Base-by-base conservation (phyloP, 2,797 vertebrate genomes). In the Nyctalus aviator region DNA sequence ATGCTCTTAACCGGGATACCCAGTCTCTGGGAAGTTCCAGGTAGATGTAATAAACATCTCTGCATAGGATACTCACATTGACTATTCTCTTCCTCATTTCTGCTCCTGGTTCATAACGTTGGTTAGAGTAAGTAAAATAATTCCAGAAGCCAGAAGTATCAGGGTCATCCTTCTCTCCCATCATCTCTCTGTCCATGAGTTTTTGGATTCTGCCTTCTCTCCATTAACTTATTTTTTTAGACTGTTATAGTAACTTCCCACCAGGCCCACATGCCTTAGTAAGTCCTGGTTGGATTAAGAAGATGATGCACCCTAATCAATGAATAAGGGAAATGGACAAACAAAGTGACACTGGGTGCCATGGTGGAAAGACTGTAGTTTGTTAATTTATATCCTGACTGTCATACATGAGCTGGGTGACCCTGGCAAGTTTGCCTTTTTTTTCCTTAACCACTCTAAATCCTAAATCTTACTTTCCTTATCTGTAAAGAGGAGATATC, bases 331-430 rank as follows among this genome's bases (percentile, higher is more conserved):
- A 88, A 76, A 77, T 68, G 62, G 71, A 18, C 6, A n/a, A 82
- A 53, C 18, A 72, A 53, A 93, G 87, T 41, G 10, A 83, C 64
- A 4, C 8, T 37, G 20, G 2, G 13, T 76, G 17, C 30, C 48
- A n/a, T 27, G 15, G 27, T 64, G 6, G 66, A 76, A 89, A 87
- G 41, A 83, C 8, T 8, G 13, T 14, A 18, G 37, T 35, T 6
- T 55, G 88, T 32, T 64, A 57, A 89, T 86, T 88, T 83, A 83
- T 72, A 87, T 53, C 44, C 50, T 76, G 41, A 53, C 20, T 83
- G 27, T 5, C 13, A 41, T 75, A 93, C 18, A 57, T 37, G 59
- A 73, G 25, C 20, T 77, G 6, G 18, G 46, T 81, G 32, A 87
- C 4, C 53, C 55, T 75, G 50, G 12, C 17, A 84, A 86, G 9